Base-by-base conservation (phyloP, 2,113 vertebrate species). In the Corythoichthys intestinalis region DNA sequence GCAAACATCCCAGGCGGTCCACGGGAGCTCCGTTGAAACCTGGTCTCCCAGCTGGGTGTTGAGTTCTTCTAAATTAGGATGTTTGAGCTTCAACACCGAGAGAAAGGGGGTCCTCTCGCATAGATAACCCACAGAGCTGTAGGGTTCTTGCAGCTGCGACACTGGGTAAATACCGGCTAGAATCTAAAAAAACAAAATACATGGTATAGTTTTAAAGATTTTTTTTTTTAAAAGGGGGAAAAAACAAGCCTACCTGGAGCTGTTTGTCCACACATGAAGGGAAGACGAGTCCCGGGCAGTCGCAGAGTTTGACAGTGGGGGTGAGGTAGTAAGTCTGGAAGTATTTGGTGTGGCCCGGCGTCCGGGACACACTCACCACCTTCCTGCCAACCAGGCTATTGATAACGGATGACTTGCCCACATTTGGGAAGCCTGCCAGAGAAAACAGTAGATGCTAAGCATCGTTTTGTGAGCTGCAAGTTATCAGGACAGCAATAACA, bases 251-350 rank as follows among this genome's bases (percentile, higher is more conserved):
- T 84, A 88, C 96, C 95, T 97, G 96, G 20, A 95, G 79, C 38
- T 94, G 93, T 28, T 87, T 92, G 61, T 91, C 87, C 4, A 96
- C 93, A 1, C 80, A 84, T 0, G 95, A 97, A 1, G 96, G 96
- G 78, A 98, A 96, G 67, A 95, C 91, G 6, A 97, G 93, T 38
- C 95, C 96, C 0, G 96, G 95, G 76, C 95, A 97, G 86, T 96
- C 96, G 4, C 95, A 97, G 14, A 98, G 92, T 66, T 95, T 95
- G 56, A 98, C 94, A 0, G 92, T 90, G 11, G 93, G 93, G 1
- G 95, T 94, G 84, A 98, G 94, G 88, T 94, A 97, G 84, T 97
- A 96, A 2, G 96, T 98, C 91, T 98, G 96, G 85, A 98, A 98
- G 77, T 97, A 97, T 71, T 96, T 95, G 35, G 96, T 98, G 83